A percentile compares a stretch with the other conserved stretches of the same genome.
Conservation (phyloP, 2,888 invertebrate genomes). For the Scelioninae gen. 1 region DNA sequence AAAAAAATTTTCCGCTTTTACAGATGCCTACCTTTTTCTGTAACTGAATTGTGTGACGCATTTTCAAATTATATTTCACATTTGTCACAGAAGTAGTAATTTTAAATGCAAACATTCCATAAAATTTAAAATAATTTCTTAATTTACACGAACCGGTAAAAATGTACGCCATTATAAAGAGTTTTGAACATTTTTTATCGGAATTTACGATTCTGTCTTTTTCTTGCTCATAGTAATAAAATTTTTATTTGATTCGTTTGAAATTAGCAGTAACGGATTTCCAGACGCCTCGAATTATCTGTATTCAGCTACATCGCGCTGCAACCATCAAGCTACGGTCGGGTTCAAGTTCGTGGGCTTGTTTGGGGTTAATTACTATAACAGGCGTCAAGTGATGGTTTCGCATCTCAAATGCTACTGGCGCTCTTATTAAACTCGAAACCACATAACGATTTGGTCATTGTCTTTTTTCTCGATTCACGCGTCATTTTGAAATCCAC, state of each 20-base stretch:
- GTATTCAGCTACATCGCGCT: conserved; percentile 44
- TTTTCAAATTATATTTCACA: too few relatives aligned
- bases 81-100: too few relatives aligned
- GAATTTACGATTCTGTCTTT: background rate
- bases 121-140: too few relatives aligned
- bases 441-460: conserved; percentile 35
- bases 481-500: conserved; percentile 36
- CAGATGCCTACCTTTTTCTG: too few relatives aligned
- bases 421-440: conserved; percentile 42
- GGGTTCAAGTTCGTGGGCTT: conserved; percentile 78
- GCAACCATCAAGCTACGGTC: conserved; percentile 70
- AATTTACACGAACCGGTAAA: too few relatives aligned
- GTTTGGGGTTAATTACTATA: conserved; percentile 76
- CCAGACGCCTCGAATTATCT: conserved; percentile 28
- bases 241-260: too few relatives aligned
- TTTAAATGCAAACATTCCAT: too few relatives aligned
- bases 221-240: too few relatives aligned
- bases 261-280: background rate
- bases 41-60: too few relatives aligned
- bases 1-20: too few relatives aligned
- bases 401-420: conserved; percentile 68
- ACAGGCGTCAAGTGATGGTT: conserved; percentile 78
- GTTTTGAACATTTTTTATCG: too few relatives aligned
- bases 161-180: too few relatives aligned
- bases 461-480: conserved; percentile 28